phyloP scores from a whole-genome alignment of 2,888 invertebrate genomes.

The Laspeyria flexula region DNA sequence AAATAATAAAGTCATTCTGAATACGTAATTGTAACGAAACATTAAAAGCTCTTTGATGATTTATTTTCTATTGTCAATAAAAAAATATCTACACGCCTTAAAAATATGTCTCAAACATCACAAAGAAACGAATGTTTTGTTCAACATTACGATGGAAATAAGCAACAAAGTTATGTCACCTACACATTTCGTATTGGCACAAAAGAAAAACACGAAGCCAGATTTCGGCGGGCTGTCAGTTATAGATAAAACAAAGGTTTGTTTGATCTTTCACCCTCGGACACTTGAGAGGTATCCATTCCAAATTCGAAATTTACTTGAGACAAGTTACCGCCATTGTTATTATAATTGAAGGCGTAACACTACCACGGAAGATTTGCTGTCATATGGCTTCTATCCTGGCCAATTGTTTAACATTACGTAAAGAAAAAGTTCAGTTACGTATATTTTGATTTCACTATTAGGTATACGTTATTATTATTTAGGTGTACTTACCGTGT shows the following conservation, averaged over 20 bases:
- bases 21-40: constrained; percentile 26
- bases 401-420: constrained; percentile 36
- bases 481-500: constrained; percentile 23
- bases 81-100: constrained; percentile 15
- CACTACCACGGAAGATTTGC: constrained; percentile 30
- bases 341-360: constrained; percentile 59
- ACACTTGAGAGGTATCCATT: constrained; percentile 52
- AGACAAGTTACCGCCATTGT: constrained; percentile 70
- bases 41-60: constrained; percentile 37
- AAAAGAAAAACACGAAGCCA: constrained; percentile 51
- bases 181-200: constrained; percentile 39
- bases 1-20: constrained; percentile 8
- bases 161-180: constrained; percentile 51
- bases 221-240: constrained; percentile 34
- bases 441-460: constrained; percentile 11
- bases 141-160: constrained; percentile 40
- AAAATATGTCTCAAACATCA: constrained; percentile 38
- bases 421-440: constrained; percentile 16
- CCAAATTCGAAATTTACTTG: constrained; percentile 66
- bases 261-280: constrained; percentile 72
- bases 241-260: constrained; percentile 73
- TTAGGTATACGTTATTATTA: constrained; percentile 29
- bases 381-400: constrained; percentile 44
- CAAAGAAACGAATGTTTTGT: constrained; percentile 37
- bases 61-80: constrained; percentile 35